Percentiles rank a stretch among this genome's conserved stretches.
Evolutionary conservation across 2,113 vertebrate species (phyloP).

Genomic region (Ia io): DNA sequence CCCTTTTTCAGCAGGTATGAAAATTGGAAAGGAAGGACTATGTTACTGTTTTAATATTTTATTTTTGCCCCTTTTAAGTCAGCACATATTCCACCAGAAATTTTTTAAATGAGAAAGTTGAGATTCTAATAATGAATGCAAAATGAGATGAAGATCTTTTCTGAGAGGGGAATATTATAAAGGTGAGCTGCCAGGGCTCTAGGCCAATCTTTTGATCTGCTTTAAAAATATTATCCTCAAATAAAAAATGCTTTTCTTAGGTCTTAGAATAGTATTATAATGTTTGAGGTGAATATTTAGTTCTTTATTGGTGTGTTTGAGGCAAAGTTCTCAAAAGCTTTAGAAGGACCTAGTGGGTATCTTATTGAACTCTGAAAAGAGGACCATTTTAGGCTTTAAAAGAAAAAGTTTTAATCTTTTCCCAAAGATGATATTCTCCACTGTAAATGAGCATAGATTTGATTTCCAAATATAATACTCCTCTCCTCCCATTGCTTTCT

Average conservation of each 20-base stretch:
- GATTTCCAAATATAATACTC: not conserved
- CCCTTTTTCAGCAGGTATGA: not conserved
- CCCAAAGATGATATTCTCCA: not conserved
- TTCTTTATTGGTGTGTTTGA: slow-evolving; percentile 18
- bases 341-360: slow-evolving; percentile 11
- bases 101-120: slow-evolving; percentile 1
- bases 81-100: not conserved
- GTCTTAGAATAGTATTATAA: slow-evolving; percentile 45
- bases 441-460: slow-evolving; percentile 17
- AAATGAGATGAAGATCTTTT: slow-evolving; percentile 3
- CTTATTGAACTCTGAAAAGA: slow-evolving; percentile 26
- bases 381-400: not conserved
- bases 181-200: not conserved
- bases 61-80: not conserved
- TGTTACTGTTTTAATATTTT: not conserved
- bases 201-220: slow-evolving; percentile 35
- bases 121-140: not conserved
- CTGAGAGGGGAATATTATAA: not conserved
- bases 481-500: not conserved
- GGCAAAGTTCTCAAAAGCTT: slow-evolving; percentile 21
- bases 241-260: not conserved
- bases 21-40: not conserved
- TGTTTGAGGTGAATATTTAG: slow-evolving; percentile 37
- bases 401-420: not conserved
- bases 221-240: slow-evolving; percentile 53